A percentile compares a stretch with the other conserved stretches of the same genome.
These are phyloP conservation scores for Mallotus villosus DNA, from an alignment of 2,797 vertebrate genomes.

Conservation along the genomic window DNA sequence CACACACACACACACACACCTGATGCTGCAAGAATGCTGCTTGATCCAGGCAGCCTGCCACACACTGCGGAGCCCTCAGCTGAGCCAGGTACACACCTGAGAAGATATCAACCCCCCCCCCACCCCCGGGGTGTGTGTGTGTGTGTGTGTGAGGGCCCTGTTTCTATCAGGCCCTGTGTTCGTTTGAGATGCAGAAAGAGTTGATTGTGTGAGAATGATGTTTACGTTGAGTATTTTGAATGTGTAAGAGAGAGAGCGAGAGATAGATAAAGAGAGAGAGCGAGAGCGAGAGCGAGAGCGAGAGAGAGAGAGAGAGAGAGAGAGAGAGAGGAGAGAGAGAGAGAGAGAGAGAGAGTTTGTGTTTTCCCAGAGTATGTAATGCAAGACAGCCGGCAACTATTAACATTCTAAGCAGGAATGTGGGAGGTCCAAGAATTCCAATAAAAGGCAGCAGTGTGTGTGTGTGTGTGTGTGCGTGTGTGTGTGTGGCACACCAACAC, in stretches of 20 bases:
- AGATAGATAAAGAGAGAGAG: background rate
- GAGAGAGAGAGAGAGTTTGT: constrained; percentile 53
- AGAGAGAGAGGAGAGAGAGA: no score
- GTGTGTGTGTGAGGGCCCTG: background rate
- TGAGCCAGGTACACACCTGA: constrained; percentile 53
- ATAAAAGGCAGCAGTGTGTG: constrained; percentile 73
- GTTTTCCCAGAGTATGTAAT: constrained; percentile 75
- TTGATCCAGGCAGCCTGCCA: constrained; percentile 53
- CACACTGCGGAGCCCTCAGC: constrained; percentile 47
- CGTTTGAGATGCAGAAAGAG: constrained; percentile 39
- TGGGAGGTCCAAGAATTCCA: constrained; percentile 79
- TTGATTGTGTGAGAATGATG: constrained; percentile 24
- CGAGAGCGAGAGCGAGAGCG: constrained; percentile 30
- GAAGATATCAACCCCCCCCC: no score
- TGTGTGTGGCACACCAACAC: constrained; percentile 25
- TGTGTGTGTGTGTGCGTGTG: constrained; percentile 31
- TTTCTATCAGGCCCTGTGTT: constrained; percentile 14
- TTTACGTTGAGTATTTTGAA: constrained; percentile 29
- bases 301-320: no score
- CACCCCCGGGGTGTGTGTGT: constrained; percentile 9
- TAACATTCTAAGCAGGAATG: constrained; percentile 80
- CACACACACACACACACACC: constrained; percentile 41
- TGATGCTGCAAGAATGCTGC: constrained; percentile 53
- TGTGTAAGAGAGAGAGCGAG: background rate
- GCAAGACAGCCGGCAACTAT: constrained; percentile 81